Conservation (phyloP, 1,140 invertebrate species). For the Euura lappo region DNA sequence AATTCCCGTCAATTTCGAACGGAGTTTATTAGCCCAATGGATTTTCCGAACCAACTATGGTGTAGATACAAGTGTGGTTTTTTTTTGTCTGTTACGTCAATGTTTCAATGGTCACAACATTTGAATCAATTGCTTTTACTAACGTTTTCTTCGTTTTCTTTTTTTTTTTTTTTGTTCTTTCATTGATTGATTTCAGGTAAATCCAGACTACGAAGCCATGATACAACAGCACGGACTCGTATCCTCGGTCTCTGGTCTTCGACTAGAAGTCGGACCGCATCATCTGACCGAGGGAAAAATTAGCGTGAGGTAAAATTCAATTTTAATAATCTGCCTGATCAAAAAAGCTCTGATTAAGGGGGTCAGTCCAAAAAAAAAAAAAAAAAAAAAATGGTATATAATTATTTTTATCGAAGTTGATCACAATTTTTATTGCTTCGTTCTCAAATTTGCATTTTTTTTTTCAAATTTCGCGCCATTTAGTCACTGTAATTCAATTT, state of each 20-base stretch:
- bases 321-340: too few relatives aligned
- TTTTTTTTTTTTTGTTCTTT: neutral
- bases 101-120: neutral
- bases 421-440: conserved; percentile 16
- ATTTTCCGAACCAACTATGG: too few relatives aligned
- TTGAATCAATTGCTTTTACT: neutral
- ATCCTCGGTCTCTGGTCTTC: conserved; percentile 50
- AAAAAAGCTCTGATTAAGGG: too few relatives aligned
- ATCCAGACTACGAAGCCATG: conserved; percentile 44
- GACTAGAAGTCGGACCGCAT: conserved; percentile 52
- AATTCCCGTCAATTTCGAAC: neutral
- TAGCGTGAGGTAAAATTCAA: conserved; percentile 50
- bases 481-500: neutral
- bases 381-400: too few relatives aligned
- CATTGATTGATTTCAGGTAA: conserved; percentile 42
- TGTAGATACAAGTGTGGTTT: too few relatives aligned
- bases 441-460: neutral
- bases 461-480: neutral
- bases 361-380: too few relatives aligned
- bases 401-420: conserved; percentile 9
- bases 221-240: conserved; percentile 44
- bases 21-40: too few relatives aligned
- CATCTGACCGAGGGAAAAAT: conserved; percentile 52
- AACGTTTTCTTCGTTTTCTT: neutral
- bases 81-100: too few relatives aligned